A percentile compares a stretch with the other conserved stretches of the same genome.
Conservation (phyloP, 2,113 vertebrate species). For the Hydrochoerus hydrochaeris region DNA sequence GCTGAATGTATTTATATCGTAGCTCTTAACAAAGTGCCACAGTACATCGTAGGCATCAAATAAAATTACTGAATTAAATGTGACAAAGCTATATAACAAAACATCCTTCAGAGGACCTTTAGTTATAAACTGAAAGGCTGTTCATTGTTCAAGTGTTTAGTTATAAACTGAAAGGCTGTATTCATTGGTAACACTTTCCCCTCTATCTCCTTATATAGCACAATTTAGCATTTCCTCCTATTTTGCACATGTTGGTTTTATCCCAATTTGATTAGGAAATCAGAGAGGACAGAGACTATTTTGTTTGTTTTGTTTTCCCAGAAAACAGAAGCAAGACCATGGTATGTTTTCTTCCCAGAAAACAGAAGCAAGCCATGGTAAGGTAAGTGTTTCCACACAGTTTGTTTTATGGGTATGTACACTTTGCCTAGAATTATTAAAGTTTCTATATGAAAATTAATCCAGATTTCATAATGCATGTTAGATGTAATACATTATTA, state of each 20-base stretch:
- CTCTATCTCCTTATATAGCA: background rate
- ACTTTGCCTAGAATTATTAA: background rate
- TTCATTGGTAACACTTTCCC: background rate
- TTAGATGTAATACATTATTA: background rate
- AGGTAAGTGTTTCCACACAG: background rate
- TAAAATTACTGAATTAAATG: constrained; percentile 32
- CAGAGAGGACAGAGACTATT: background rate
- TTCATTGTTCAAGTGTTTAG: background rate
- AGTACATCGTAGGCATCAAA: background rate
- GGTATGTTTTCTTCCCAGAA: background rate
- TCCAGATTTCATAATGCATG: background rate
- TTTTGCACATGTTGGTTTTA: background rate
- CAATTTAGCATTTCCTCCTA: background rate
- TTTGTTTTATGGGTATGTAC: background rate
- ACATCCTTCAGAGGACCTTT: background rate
- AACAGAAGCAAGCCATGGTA: background rate
- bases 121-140: background rate
- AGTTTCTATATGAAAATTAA: background rate
- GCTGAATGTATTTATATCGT: background rate
- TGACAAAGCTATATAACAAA: constrained; percentile 26
- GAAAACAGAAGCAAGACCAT: background rate
- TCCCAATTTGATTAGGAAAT: background rate
- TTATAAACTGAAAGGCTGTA: constrained; percentile 8
- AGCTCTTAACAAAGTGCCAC: background rate
- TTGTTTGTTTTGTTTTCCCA: background rate